Evolutionary conservation across 2,888 invertebrate species (phyloP).

Genomic region (Isotomurus palustris): DNA sequence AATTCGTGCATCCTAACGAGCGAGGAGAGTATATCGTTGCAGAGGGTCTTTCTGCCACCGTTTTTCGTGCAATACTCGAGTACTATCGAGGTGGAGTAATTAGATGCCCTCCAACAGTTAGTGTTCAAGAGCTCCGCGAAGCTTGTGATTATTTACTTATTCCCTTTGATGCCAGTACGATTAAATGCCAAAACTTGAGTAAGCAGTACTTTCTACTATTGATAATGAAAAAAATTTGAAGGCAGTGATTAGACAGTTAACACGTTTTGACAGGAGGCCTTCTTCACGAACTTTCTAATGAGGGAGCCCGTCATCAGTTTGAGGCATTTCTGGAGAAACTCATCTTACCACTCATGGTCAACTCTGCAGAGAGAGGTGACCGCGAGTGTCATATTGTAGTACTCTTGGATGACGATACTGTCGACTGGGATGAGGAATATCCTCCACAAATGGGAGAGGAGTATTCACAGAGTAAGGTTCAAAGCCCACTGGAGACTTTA

Average conservation of each 20-base stretch:
- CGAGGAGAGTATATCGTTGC: constrained; percentile 95
- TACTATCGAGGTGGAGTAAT: constrained; percentile 88
- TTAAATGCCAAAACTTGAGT: constrained; percentile 94
- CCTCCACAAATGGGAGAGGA: constrained; percentile 99
- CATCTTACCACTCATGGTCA: constrained; percentile 94
- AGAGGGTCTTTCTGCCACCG: constrained; percentile 91
- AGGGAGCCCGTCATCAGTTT: constrained; percentile 97
- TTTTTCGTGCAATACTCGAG: constrained; percentile 91
- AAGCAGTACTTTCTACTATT: constrained; percentile 51
- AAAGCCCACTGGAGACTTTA: not conserved
- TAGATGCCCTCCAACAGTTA: constrained; percentile 90
- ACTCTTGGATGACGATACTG: constrained; percentile 87
- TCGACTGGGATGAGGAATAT: constrained; percentile 98
- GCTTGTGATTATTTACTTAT: constrained; percentile 97
- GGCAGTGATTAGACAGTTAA: not conserved
- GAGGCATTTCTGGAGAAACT: constrained; percentile 91
- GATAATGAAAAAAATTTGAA: not conserved
- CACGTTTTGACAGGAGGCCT: constrained; percentile 65
- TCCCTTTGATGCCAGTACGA: constrained; percentile 91
- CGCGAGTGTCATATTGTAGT: constrained; percentile 97
- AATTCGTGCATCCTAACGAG: constrained; percentile 90
- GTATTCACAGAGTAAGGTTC: constrained; percentile 79
- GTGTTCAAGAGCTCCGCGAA: constrained; percentile 93
- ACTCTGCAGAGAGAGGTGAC: constrained; percentile 87
- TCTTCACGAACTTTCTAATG: constrained; percentile 96